These are phyloP conservation scores for Heptranchias perlo DNA, from an alignment of 2,113 vertebrate genomes.

Conservation along the genomic window DNA sequence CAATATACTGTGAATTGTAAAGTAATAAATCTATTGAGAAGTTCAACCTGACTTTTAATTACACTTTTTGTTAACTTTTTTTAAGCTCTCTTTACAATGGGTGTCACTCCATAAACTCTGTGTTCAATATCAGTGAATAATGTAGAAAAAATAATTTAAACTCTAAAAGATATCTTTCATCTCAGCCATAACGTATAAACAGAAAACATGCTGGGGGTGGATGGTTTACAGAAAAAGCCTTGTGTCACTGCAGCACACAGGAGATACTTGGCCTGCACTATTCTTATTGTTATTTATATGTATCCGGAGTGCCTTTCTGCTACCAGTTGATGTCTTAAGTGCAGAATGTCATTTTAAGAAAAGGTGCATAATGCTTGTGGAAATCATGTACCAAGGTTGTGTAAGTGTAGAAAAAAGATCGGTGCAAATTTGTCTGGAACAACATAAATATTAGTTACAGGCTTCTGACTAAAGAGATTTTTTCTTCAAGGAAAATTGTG, in stretches of 20 bases:
- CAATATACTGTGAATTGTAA: not conserved
- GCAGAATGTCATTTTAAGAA: not conserved
- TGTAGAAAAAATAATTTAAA: not conserved
- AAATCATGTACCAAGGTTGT: not conserved
- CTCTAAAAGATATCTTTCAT: not conserved
- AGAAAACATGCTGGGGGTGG: not conserved
- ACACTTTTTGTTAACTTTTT: not conserved
- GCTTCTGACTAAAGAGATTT: not conserved
- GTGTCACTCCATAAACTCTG: not conserved
- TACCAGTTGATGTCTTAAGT: not conserved
- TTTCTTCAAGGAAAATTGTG: not conserved
- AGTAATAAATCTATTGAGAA: not conserved
- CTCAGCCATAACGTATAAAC: not conserved
- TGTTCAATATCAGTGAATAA: not conserved
- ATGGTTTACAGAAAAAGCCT: not conserved
- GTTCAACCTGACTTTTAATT: not conserved
- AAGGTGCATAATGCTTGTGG: not conserved
- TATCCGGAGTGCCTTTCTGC: not conserved
- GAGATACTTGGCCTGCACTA: not conserved
- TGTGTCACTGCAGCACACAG: not conserved
- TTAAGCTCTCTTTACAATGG: not conserved
- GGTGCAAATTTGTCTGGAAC: too few species aligned
- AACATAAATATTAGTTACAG: not conserved
- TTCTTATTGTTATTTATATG: not conserved
- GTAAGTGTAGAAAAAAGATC: not conserved